Evolutionary conservation across 2,888 invertebrate genomes (phyloP).

Genomic region (Orchestes rusci): DNA sequence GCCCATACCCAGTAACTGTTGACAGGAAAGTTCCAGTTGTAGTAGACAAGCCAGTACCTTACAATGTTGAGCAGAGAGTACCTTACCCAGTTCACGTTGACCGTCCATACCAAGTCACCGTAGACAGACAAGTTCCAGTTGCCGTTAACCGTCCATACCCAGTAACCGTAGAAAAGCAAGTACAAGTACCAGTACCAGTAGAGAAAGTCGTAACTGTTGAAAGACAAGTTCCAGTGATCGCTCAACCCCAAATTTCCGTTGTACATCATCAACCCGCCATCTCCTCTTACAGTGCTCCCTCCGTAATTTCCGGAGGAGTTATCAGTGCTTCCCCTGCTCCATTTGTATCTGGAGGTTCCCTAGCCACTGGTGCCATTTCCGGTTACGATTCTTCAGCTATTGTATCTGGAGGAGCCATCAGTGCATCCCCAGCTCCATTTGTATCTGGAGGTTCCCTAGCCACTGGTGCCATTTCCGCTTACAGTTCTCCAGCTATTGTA

Average conservation of each 20-base stretch:
- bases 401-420: too few species aligned
- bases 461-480: too few species aligned
- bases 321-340: too few species aligned
- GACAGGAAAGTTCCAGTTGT: slow-evolving; percentile 17
- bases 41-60: slow-evolving; percentile 19
- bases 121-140: slow-evolving; percentile 18
- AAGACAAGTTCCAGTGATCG: slow-evolving; percentile 17
- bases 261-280: too few species aligned
- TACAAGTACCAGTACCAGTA: slow-evolving; percentile 14
- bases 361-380: not conserved
- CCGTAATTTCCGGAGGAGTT: not conserved
- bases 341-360: too few species aligned
- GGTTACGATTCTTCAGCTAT: not conserved
- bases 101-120: slow-evolving; percentile 19
- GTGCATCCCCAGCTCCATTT: not conserved
- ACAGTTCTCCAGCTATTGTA: too few species aligned
- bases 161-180: slow-evolving; percentile 16
- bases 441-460: slow-evolving; percentile 2
- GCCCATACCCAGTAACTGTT: slow-evolving; percentile 19
- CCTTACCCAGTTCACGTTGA: slow-evolving; percentile 21
- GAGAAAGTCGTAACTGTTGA: slow-evolving; percentile 18
- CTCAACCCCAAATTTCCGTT: too few species aligned
- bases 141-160: slow-evolving; percentile 19
- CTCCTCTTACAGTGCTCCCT: too few species aligned
- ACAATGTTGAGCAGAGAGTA: slow-evolving; percentile 18